Evolutionary conservation across 2,113 vertebrate species (phyloP).

Genomic region (Daubentonia madagascariensis): DNA sequence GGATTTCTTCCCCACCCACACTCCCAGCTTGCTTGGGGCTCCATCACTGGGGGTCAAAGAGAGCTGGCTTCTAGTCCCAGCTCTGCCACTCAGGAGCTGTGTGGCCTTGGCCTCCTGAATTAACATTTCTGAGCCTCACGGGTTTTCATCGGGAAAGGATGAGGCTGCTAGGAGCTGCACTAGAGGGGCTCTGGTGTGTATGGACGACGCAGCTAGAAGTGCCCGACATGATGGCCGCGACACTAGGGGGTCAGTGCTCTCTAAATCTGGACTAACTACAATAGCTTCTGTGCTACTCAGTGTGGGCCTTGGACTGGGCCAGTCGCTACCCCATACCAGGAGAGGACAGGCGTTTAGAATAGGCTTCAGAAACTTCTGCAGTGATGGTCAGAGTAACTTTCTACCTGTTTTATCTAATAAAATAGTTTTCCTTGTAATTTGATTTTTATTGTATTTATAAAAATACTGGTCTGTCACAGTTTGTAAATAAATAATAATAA

Average conservation of each 20-base stretch:
- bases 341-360: neutral
- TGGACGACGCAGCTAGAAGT: no score
- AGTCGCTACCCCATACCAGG: accelerated
- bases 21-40: neutral
- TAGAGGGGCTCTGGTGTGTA: accelerated
- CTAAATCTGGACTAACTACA: neutral
- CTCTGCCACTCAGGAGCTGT: neutral
- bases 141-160: neutral
- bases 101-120: neutral
- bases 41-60: neutral
- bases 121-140: neutral
- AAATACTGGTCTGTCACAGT: neutral
- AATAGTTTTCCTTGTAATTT: neutral
- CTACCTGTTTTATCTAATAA: neutral
- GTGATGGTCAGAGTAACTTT: neutral
- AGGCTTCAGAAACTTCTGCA: neutral
- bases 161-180: no score
- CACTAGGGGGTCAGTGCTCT: neutral
- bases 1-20: neutral
- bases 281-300: neutral
- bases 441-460: neutral
- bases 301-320: accelerated
- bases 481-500: neutral
- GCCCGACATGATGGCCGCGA: accelerated
- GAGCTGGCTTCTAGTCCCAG: neutral